Percentiles rank a stretch among this genome's conserved stretches.
phyloP scores from a whole-genome alignment of 1,140 invertebrate genomes.

The Holotrichia oblita region DNA sequence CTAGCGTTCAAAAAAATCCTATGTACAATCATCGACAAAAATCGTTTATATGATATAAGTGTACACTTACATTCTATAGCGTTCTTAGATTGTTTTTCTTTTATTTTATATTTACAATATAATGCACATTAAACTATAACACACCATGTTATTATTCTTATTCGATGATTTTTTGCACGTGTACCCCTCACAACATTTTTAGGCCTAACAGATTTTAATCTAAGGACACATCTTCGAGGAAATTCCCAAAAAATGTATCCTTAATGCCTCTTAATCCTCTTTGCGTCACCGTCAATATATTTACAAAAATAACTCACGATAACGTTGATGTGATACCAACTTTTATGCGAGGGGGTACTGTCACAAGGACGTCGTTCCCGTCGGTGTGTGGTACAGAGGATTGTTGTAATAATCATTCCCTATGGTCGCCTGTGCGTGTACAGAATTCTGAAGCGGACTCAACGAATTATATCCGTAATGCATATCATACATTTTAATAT shows the following conservation, averaged over 20 bases:
- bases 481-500: constrained; percentile 83
- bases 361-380: constrained; percentile 76
- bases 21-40: not conserved
- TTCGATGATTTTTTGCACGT: not conserved
- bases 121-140: constrained; percentile 20
- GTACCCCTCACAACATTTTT: not conserved
- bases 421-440: constrained; percentile 67
- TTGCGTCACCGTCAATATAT: not conserved
- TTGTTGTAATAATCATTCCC: constrained; percentile 84
- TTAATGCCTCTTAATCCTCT: not conserved
- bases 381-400: constrained; percentile 77
- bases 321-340: not conserved
- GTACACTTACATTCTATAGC: not conserved
- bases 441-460: constrained; percentile 69
- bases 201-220: not conserved
- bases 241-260: no score
- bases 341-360: constrained; percentile 77
- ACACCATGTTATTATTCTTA: not conserved
- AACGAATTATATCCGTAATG: constrained; percentile 75
- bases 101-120: not conserved
- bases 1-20: not conserved
- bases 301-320: constrained; percentile 20
- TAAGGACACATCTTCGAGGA: no score
- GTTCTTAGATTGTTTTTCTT: not conserved
- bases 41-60: constrained; percentile 1